Conservation (phyloP, 2,888 invertebrate species). For the Chaetogeoica ovagalla region DNA sequence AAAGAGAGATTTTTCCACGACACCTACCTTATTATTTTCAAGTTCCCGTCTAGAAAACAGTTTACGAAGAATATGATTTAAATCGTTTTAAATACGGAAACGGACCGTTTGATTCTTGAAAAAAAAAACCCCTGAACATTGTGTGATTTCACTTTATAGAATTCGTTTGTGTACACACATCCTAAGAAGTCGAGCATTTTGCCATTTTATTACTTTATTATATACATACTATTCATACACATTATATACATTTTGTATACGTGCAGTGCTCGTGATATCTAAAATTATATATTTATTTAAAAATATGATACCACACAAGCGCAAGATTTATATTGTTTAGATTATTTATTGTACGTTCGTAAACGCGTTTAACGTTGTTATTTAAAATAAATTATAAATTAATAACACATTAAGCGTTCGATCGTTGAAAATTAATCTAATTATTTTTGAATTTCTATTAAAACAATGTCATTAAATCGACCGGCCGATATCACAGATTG, state of each 20-base stretch:
- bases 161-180: no score
- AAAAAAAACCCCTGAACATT: no score
- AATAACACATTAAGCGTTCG: not conserved
- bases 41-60: not conserved
- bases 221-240: no score
- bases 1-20: not conserved
- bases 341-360: no score
- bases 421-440: conserved; percentile 9
- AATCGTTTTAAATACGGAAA: conserved; percentile 1
- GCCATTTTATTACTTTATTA: no score
- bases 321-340: no score
- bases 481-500: not conserved
- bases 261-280: no score
- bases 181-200: no score
- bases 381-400: not conserved
- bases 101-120: not conserved
- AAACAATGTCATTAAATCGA: not conserved
- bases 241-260: no score
- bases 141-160: no score
- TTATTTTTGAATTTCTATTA: not conserved
- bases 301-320: no score
- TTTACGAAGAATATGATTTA: not conserved
- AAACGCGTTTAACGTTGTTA: not conserved
- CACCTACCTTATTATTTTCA: not conserved
- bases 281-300: no score